These are phyloP conservation scores for Geothlypis trichas DNA, from an alignment of 2,113 vertebrate genomes.

Conservation along the genomic window DNA sequence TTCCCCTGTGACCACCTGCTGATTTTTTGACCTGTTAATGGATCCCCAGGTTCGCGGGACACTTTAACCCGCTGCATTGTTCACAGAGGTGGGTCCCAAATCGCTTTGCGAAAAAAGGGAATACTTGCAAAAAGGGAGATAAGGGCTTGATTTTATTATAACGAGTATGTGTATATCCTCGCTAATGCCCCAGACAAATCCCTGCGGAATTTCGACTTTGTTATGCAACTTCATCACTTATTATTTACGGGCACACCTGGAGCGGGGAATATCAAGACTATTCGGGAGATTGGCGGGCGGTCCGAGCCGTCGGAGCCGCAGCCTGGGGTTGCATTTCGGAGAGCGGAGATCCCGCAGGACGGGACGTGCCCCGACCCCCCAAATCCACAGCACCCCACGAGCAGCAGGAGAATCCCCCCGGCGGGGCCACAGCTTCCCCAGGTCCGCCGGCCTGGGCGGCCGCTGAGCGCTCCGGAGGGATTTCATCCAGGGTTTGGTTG, in stretches of 20 bases:
- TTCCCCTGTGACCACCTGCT: constrained; percentile 69
- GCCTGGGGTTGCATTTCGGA: background rate
- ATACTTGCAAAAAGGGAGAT: constrained; percentile 19
- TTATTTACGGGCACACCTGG: constrained; percentile 25
- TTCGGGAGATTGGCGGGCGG: background rate
- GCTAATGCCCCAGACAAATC: background rate
- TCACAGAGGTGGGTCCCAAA: constrained; percentile 51
- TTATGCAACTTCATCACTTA: background rate
- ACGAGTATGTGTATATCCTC: background rate
- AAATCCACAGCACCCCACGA: background rate
- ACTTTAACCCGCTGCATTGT: constrained; percentile 59
- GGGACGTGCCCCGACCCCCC: background rate
- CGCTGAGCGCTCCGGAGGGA: background rate
- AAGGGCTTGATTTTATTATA: constrained; percentile 48
- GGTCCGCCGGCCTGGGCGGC: background rate
- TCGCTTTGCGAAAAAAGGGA: background rate
- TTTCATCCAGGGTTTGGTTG: background rate
- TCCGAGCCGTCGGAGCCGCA: background rate
- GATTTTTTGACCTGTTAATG: constrained; percentile 86
- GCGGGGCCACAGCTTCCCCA: no score
- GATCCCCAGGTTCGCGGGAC: constrained; percentile 67
- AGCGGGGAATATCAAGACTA: background rate
- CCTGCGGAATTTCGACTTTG: background rate
- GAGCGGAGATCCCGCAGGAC: background rate
- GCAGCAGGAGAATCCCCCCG: background rate